Evolutionary conservation across 2,797 vertebrate genomes (phyloP).

Genomic region (Fistularia commersonii): DNA sequence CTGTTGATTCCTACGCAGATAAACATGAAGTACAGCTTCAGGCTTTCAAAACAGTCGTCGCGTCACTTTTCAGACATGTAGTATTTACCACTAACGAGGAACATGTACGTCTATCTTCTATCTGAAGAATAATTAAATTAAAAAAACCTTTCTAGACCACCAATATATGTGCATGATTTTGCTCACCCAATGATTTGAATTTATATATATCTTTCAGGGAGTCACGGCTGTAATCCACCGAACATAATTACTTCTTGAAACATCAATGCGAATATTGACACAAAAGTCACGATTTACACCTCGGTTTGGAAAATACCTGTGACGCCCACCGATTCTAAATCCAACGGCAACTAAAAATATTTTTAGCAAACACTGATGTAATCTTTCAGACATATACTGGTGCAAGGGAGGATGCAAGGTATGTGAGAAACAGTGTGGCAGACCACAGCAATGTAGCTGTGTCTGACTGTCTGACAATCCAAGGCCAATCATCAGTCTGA

Average conservation of each 20-base stretch:
- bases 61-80: constrained; percentile 2
- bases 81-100: constrained; percentile 3
- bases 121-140: too few relatives aligned
- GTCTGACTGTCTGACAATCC: constrained; percentile 62
- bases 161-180: background rate
- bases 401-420: constrained; percentile 34
- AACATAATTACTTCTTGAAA: constrained; percentile 29
- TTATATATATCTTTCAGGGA: constrained; percentile 15
- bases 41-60: too few relatives aligned
- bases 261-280: constrained; percentile 42
- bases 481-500: constrained; percentile 37
- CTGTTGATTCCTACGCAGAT: too few relatives aligned
- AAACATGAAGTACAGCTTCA: too few relatives aligned
- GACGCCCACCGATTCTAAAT: constrained; percentile 37
- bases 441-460: constrained; percentile 58
- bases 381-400: constrained; percentile 43
- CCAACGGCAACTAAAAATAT: constrained; percentile 48
- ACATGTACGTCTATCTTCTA: background rate
- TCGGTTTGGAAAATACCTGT: constrained; percentile 50
- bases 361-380: constrained; percentile 58
- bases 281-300: constrained; percentile 30
- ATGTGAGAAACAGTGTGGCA: constrained; percentile 54
- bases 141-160: constrained; percentile 4
- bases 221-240: constrained; percentile 14
- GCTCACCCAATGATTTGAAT: constrained; percentile 14